phyloP scores from a whole-genome alignment of 2,797 vertebrate species.

The Threskiornis aethiopicus region DNA sequence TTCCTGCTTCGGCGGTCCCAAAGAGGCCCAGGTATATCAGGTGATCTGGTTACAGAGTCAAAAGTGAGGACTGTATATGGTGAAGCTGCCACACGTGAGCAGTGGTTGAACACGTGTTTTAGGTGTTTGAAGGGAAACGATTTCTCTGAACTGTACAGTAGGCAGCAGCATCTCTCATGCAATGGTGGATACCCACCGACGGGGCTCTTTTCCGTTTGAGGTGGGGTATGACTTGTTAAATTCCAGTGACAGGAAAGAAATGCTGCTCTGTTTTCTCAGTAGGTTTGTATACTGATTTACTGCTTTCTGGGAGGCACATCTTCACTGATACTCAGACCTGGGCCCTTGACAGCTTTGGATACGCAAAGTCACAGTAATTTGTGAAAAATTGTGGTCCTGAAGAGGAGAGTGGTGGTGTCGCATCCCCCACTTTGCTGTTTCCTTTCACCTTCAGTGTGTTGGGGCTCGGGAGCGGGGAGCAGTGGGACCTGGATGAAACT shows the following conservation, averaged over 20 bases:
- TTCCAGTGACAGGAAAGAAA: not conserved
- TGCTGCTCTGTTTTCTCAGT: not conserved
- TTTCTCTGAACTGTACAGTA: not conserved
- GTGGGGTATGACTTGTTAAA: not conserved
- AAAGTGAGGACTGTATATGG: accelerated
- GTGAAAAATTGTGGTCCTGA: not conserved
- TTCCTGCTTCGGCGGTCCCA: not conserved
- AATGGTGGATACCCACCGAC: not conserved
- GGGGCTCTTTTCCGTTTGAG: not conserved
- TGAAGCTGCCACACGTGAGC: accelerated
- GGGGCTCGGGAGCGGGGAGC: accelerated
- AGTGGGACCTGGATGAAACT: not conserved
- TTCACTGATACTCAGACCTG: not conserved
- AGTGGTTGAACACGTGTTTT: not conserved
- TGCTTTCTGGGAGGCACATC: not conserved
- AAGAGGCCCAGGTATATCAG: not conserved
- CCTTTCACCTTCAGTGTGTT: not conserved
- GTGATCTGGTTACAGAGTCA: not conserved
- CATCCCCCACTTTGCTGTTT: not conserved
- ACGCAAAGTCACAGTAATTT: not conserved
- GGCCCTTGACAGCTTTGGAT: not conserved
- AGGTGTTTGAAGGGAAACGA: not conserved
- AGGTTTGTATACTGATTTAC: not conserved
- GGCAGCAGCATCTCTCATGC: not conserved
- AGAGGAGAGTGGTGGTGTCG: not conserved